phyloP scores from a whole-genome alignment of 1,140 invertebrate genomes.

The Caerostris darwini region DNA sequence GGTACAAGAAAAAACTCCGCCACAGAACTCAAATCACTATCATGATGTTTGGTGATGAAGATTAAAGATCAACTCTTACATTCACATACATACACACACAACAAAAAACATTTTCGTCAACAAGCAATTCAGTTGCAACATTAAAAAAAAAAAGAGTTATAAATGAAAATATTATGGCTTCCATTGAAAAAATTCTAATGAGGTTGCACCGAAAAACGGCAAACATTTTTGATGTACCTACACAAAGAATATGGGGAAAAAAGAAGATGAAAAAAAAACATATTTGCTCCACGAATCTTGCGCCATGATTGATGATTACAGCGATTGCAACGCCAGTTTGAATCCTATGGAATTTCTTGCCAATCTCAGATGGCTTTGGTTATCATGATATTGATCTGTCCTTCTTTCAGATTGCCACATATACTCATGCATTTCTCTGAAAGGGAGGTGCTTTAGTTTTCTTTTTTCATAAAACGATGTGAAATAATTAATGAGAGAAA shows the following conservation, averaged over 20 bases:
- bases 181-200: slow-evolving; percentile 70
- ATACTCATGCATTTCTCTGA: background rate
- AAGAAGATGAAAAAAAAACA: slow-evolving; percentile 23
- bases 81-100: background rate
- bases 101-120: background rate
- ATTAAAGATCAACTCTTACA: background rate
- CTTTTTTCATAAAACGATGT: slow-evolving; percentile 16
- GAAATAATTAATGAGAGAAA: slow-evolving; percentile 63
- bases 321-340: slow-evolving; percentile 71
- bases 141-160: background rate
- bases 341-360: slow-evolving; percentile 60
- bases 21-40: background rate
- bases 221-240: slow-evolving; percentile 19
- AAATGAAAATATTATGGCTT: slow-evolving; percentile 48
- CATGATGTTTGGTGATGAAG: slow-evolving; percentile 9
- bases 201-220: slow-evolving; percentile 42
- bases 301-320: slow-evolving; percentile 67
- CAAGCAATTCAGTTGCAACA: background rate
- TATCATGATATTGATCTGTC: slow-evolving; percentile 58
- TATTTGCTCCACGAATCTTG: slow-evolving; percentile 64
- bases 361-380: slow-evolving; percentile 57
- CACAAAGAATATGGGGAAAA: slow-evolving; percentile 9
- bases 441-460: background rate
- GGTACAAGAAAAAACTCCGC: background rate
- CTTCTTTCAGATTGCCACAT: slow-evolving; percentile 29